These are phyloP conservation scores for Venturia canescens DNA, from an alignment of 1,140 invertebrate species.

Conservation along the genomic window DNA sequence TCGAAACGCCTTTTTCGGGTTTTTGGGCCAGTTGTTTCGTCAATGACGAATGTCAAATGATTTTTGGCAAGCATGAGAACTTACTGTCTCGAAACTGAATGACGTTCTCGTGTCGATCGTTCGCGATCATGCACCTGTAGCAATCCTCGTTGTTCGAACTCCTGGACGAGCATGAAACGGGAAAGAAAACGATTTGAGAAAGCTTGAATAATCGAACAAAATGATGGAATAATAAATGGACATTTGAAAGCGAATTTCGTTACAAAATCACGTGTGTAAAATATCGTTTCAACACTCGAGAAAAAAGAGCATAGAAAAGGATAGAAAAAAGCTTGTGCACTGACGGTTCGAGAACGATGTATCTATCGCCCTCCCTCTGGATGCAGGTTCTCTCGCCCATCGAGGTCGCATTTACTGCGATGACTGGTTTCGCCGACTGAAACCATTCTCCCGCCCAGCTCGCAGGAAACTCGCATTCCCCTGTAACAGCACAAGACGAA, in stretches of 20 bases:
- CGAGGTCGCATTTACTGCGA: slow-evolving; percentile 74
- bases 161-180: neutral
- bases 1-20: too few species aligned
- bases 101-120: slow-evolving; percentile 81
- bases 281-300: too few species aligned
- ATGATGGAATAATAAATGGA: too few species aligned
- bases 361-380: slow-evolving; percentile 73
- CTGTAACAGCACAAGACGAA: slow-evolving; percentile 64
- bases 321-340: slow-evolving; percentile 39
- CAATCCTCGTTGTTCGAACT: slow-evolving; percentile 73
- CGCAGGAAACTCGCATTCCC: slow-evolving; percentile 75
- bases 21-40: too few species aligned
- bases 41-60: too few species aligned
- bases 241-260: too few species aligned
- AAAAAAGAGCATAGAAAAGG: neutral
- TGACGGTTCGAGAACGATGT: slow-evolving; percentile 74
- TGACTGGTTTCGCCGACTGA: slow-evolving; percentile 72
- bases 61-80: too few species aligned
- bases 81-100: slow-evolving; percentile 84
- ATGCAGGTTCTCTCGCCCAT: slow-evolving; percentile 75
- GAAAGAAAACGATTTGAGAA: neutral
- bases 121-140: slow-evolving; percentile 81
- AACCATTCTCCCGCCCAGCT: slow-evolving; percentile 78
- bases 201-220: too few species aligned
- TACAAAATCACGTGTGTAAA: too few species aligned